Evolutionary conservation across 92 coral and sea anemone species (phyloP).

Genomic region (Zoanthus solanderi): DNA sequence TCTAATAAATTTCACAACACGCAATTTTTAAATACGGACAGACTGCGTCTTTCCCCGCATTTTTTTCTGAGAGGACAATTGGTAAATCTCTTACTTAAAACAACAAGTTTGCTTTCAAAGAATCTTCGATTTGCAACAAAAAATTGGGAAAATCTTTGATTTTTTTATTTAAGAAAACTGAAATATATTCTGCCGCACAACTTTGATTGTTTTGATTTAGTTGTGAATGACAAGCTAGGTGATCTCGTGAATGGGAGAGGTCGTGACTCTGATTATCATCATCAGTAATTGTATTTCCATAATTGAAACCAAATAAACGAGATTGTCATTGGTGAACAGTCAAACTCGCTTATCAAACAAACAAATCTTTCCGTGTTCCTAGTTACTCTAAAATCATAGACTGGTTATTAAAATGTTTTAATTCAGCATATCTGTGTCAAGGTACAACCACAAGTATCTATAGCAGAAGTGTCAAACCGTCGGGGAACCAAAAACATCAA

Average conservation of each 20-base stretch:
- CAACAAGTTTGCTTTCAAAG: background rate
- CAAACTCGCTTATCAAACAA: constrained; percentile 36
- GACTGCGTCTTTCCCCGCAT: background rate
- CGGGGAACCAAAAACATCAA: background rate
- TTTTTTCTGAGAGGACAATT: background rate
- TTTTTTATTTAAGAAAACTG: background rate
- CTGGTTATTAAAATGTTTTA: background rate
- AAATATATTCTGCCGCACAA: background rate
- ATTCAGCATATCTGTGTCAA: background rate
- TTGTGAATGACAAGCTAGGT: background rate
- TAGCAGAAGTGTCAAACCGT: background rate
- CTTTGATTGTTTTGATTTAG: background rate
- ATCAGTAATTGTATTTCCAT: constrained; percentile 30
- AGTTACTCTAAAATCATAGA: background rate
- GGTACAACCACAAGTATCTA: background rate
- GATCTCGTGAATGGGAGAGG: background rate
- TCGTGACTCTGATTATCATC: background rate
- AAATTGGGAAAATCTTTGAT: background rate
- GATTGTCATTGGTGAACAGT: constrained; percentile 16
- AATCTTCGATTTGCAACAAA: background rate
- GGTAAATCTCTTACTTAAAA: background rate
- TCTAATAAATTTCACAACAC: background rate
- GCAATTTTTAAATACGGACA: background rate
- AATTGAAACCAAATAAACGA: constrained; percentile 24
- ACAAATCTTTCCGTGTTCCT: background rate